Conservation (phyloP, 2,888 invertebrate species). For the Drosophila suboccidentalis region DNA sequence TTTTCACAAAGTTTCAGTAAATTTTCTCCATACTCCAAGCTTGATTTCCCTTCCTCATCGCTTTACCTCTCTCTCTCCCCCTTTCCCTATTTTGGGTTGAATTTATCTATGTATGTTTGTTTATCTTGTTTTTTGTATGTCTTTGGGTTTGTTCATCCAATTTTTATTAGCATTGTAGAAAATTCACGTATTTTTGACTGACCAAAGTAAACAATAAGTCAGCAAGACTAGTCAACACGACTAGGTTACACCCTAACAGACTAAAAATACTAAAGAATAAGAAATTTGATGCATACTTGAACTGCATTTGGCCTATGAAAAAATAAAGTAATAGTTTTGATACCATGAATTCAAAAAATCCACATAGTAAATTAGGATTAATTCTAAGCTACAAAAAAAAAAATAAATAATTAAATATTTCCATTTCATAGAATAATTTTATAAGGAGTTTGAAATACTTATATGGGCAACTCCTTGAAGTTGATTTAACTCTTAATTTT, state of each 20-base stretch:
- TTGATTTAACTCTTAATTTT: not conserved
- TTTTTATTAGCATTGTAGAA: conserved; percentile 53
- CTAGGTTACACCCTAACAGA: not conserved
- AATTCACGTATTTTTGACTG: conserved; percentile 18
- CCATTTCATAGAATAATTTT: no score
- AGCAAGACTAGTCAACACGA: not conserved
- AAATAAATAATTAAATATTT: no score
- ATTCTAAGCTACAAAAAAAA: no score
- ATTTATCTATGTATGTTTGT: conserved; percentile 11
- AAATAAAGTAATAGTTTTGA: no score
- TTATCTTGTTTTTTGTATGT: conserved; percentile 8
- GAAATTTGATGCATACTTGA: not conserved
- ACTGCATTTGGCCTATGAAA: no score
- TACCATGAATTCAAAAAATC: no score
- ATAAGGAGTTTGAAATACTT: no score
- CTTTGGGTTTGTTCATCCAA: conserved; percentile 52
- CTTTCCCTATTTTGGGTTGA: conserved; percentile 4
- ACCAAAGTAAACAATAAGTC: conserved; percentile 3
- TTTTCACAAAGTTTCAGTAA: conserved; percentile 42
- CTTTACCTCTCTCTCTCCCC: not conserved
- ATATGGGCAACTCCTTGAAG: no score
- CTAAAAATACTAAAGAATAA: not conserved
- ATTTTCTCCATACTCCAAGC: not conserved
- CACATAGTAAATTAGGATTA: no score
- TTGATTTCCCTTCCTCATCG: not conserved